Conservation (phyloP, 1,140 invertebrate species). For the Batillaria attramentaria region DNA sequence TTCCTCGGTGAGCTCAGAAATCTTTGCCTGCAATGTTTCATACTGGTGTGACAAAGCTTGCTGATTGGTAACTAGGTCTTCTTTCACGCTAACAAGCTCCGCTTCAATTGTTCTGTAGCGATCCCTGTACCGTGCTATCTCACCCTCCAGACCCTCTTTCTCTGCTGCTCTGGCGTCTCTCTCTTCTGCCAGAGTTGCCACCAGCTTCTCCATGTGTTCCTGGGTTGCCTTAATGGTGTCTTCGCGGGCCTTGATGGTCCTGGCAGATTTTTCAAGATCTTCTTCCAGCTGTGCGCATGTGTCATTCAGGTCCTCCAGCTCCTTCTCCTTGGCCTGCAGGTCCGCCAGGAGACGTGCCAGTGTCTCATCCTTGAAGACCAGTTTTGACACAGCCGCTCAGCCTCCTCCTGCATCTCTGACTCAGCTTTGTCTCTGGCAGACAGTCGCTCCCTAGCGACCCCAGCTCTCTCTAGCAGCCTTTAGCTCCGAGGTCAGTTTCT, state of each 20-base stretch:
- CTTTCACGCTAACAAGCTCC: too few species aligned
- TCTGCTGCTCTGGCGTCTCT: background rate
- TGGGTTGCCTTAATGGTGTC: conserved; percentile 26
- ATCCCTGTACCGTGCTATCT: background rate
- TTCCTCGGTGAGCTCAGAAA: too few species aligned
- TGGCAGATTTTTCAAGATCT: conserved; percentile 37
- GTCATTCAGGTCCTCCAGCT: conserved; percentile 9
- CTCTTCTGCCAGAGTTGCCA: conserved; percentile 3
- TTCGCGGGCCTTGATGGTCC: conserved; percentile 28
- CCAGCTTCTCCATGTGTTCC: conserved; percentile 22
- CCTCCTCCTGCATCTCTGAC: conserved; percentile 31
- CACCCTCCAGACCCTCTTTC: too few species aligned
- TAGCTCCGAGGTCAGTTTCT: background rate
- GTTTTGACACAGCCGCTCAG: conserved; percentile 33
- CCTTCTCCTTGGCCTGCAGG: background rate
- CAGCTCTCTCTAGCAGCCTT: background rate
- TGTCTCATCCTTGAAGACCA: background rate
- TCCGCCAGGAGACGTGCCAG: background rate
- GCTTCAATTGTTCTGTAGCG: background rate
- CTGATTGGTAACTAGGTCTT: background rate
- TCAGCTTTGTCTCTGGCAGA: background rate
- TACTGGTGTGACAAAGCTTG: too few species aligned
- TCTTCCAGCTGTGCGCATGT: conserved; percentile 35
- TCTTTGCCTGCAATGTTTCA: background rate
- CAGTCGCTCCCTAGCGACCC: background rate